phyloP scores from a whole-genome alignment of 2,888 invertebrate genomes.

The Limnephilus rhombicus region DNA sequence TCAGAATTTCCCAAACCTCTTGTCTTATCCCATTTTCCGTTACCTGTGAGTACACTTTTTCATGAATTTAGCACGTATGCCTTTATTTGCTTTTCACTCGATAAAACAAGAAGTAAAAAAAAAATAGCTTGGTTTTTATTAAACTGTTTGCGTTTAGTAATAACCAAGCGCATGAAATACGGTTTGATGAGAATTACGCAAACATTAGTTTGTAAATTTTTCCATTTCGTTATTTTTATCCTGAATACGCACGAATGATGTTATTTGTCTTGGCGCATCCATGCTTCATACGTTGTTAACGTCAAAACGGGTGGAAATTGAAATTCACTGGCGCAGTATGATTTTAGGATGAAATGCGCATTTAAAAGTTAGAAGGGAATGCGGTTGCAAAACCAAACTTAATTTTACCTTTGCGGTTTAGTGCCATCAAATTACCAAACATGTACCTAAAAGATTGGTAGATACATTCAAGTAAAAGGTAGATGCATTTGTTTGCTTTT shows the following conservation, averaged over 20 bases:
- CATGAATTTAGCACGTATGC: background rate
- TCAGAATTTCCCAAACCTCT: no score
- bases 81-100: background rate
- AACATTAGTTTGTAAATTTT: background rate
- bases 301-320: background rate
- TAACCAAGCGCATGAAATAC: background rate
- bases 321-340: background rate
- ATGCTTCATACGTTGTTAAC: background rate
- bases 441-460: background rate
- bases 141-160: background rate
- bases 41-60: background rate
- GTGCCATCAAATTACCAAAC: background rate
- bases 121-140: no score
- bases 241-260: conserved; percentile 9
- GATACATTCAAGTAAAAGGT: background rate
- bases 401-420: background rate
- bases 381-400: background rate
- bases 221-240: background rate
- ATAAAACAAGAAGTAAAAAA: background rate
- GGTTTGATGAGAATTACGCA: background rate
- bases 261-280: background rate
- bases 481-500: background rate
- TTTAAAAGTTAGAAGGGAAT: background rate
- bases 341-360: background rate
- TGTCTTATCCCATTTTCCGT: no score